A percentile compares a stretch with the other conserved stretches of the same genome.
Conservation (phyloP, 2,113 vertebrate species). For the Albula glossodonta region DNA sequence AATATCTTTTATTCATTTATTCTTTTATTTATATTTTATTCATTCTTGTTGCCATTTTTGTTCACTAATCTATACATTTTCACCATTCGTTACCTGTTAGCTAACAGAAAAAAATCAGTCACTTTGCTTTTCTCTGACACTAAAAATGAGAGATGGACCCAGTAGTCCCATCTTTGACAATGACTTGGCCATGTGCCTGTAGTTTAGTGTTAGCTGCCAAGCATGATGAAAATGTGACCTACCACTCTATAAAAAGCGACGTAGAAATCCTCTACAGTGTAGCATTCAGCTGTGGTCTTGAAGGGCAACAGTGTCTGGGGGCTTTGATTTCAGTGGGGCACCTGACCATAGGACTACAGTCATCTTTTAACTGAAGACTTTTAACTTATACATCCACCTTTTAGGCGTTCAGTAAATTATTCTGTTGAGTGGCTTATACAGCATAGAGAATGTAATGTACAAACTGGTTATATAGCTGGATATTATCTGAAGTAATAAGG, state of each 20-base stretch:
- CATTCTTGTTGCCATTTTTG: too few species aligned
- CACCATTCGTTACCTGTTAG: too few species aligned
- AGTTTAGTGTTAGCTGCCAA: background rate
- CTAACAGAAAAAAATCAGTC: background rate
- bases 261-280: background rate
- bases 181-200: background rate
- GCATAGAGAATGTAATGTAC: too few species aligned
- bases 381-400: background rate
- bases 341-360: too few species aligned
- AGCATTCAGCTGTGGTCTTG: background rate
- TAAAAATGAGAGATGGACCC: background rate
- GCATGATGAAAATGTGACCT: background rate
- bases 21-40: too few species aligned
- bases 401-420: too few species aligned
- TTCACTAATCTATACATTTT: too few species aligned
- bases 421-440: too few species aligned
- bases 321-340: too few species aligned
- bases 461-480: too few species aligned
- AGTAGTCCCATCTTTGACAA: background rate
- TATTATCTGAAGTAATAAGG: too few species aligned
- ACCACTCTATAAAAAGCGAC: background rate
- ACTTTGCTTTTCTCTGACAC: background rate
- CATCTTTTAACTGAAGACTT: background rate
- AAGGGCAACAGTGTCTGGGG: background rate
- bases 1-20: too few species aligned